phyloP scores from a whole-genome alignment of 2,888 invertebrate genomes.

The Aphodius granarius region DNA sequence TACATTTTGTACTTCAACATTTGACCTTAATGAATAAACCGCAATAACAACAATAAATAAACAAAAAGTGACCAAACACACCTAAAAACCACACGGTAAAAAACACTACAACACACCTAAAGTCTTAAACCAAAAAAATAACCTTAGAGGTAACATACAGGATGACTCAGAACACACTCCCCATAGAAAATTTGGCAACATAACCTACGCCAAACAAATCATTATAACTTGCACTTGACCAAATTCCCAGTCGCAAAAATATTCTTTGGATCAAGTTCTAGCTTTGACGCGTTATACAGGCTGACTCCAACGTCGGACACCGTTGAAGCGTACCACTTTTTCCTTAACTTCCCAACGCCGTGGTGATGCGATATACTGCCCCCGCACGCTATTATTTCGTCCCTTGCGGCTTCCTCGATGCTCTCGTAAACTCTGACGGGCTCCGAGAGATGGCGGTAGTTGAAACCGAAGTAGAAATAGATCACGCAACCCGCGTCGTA shows the following conservation, averaged over 20 bases:
- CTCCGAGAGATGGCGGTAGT: conserved; percentile 66
- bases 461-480: conserved; percentile 51
- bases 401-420: conserved; percentile 85
- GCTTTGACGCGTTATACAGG: conserved; percentile 80
- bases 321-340: conserved; percentile 82
- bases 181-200: neutral
- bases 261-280: conserved; percentile 89
- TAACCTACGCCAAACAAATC: neutral
- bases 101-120: neutral
- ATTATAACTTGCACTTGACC: conserved; percentile 48
- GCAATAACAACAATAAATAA: neutral
- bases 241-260: conserved; percentile 91
- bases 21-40: neutral
- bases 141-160: neutral
- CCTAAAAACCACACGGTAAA: neutral
- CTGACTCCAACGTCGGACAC: conserved; percentile 81
- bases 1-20: neutral
- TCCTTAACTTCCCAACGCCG: conserved; percentile 91
- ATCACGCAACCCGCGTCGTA: conserved; percentile 80
- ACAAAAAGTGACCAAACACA: neutral
- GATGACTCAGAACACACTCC: neutral
- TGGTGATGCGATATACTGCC: conserved; percentile 97
- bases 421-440: conserved; percentile 83
- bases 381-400: conserved; percentile 88
- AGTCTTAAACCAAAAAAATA: neutral